phyloP scores from a whole-genome alignment of 2,888 invertebrate species.

The Archips xylosteana region DNA sequence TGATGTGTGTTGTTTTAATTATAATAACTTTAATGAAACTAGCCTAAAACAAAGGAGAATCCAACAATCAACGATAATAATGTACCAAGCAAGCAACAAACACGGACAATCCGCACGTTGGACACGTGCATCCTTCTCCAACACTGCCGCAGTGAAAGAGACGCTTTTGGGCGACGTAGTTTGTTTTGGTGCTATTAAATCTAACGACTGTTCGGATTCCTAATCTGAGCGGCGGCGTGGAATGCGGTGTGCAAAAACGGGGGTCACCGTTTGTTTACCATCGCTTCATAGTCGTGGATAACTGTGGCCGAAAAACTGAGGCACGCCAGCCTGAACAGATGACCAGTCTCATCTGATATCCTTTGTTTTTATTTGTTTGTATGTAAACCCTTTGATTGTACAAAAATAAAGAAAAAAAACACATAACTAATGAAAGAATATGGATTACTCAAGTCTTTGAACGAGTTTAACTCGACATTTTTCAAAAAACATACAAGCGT shows the following conservation, averaged over 20 bases:
- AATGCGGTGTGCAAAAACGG: conserved; percentile 16
- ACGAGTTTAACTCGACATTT: too few species aligned
- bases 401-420: too few species aligned
- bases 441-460: too few species aligned
- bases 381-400: too few species aligned
- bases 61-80: not conserved
- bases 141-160: conserved; percentile 1
- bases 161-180: not conserved
- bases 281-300: not conserved
- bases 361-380: too few species aligned
- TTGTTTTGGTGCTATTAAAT: conserved; percentile 17
- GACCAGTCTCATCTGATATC: too few species aligned
- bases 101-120: not conserved
- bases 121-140: not conserved
- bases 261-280: not conserved
- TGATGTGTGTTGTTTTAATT: too few species aligned
- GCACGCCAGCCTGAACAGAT: too few species aligned
- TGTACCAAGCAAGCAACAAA: not conserved
- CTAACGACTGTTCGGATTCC: conserved; percentile 27
- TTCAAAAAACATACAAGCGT: too few species aligned
- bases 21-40: too few species aligned
- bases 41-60: too few species aligned
- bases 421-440: too few species aligned
- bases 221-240: conserved; percentile 31
- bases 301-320: not conserved